Conservation (phyloP, 2,113 vertebrate genomes). For the Brevimyrus niger region DNA sequence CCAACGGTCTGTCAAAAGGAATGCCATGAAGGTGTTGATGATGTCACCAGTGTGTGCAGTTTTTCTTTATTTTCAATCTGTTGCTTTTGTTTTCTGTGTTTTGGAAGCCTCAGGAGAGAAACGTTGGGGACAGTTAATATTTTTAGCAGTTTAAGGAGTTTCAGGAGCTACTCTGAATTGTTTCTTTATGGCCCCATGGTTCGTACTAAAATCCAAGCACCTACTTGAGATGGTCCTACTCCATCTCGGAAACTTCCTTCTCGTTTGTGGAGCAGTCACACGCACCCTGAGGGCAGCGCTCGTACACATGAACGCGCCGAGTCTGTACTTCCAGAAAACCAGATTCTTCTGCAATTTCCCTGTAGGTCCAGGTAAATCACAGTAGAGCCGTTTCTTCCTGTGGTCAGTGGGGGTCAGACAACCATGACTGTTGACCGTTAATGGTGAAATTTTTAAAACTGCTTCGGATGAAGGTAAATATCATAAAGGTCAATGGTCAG, state of each 20-base stretch:
- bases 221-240: not conserved
- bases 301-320: not conserved
- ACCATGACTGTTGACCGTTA: not conserved
- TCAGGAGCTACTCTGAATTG: not conserved
- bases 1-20: constrained; percentile 25
- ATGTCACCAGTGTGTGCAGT: constrained; percentile 26
- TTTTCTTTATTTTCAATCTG: not conserved
- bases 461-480: not conserved
- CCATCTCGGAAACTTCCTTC: not conserved
- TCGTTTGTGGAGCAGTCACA: not conserved
- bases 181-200: not conserved
- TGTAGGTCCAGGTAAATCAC: too few relatives aligned
- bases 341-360: not conserved
- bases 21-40: constrained; percentile 27
- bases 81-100: constrained; percentile 30
- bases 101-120: not conserved
- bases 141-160: not conserved
- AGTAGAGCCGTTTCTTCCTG: not conserved
- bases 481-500: not conserved
- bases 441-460: not conserved
- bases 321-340: not conserved
- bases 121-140: not conserved
- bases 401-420: not conserved
- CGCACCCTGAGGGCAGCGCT: not conserved
- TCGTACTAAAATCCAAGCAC: not conserved